A percentile compares a stretch with the other conserved stretches of the same genome.
Conservation (phyloP, 2,888 invertebrate genomes). For the Atherix ibis region DNA sequence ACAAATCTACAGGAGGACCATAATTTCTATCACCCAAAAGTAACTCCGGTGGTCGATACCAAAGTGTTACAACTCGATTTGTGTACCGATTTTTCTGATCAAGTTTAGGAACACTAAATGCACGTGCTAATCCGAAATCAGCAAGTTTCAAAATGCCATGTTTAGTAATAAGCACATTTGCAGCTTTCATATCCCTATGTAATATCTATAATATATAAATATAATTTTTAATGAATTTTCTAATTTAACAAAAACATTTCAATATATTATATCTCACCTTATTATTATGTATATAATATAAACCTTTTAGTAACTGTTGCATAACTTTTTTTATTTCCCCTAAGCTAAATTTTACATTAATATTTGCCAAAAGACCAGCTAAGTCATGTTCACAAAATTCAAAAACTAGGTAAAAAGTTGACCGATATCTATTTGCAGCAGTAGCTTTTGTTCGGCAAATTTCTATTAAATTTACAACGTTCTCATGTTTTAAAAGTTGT, state of each 20-base stretch:
- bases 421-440: conserved; percentile 30
- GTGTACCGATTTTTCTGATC: conserved; percentile 82
- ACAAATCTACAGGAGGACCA: conserved; percentile 91
- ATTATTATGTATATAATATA: conserved; percentile 93
- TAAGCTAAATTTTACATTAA: conserved; percentile 87
- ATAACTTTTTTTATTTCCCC: conserved; percentile 94
- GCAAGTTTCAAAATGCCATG: conserved; percentile 88
- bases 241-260: not conserved
- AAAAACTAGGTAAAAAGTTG: conserved; percentile 69
- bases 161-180: conserved; percentile 93
- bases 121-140: conserved; percentile 93
- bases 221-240: not conserved
- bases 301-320: conserved; percentile 67
- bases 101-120: conserved; percentile 76
- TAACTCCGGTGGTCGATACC: conserved; percentile 64
- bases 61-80: conserved; percentile 93
- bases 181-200: conserved; percentile 97
- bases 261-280: conserved; percentile 38
- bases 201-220: conserved; percentile 40
- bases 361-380: conserved; percentile 87
- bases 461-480: conserved; percentile 93
- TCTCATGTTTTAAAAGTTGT: conserved; percentile 87
- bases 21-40: conserved; percentile 79
- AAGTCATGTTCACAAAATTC: conserved; percentile 98
- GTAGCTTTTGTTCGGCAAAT: conserved; percentile 87